Conservation (phyloP, 2,888 invertebrate species). For the Phasia obesa region DNA sequence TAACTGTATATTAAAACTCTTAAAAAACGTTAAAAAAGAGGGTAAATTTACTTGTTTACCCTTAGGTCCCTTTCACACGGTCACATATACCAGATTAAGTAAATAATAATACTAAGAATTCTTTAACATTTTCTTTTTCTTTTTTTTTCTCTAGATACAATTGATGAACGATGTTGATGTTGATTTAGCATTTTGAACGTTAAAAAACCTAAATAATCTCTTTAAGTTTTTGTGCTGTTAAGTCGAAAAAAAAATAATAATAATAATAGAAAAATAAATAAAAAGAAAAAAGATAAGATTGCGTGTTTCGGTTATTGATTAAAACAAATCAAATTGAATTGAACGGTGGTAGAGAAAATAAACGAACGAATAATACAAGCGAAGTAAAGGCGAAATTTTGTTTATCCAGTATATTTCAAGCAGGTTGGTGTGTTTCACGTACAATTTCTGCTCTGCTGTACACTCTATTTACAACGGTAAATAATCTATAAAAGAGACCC, state of each 20-base stretch:
- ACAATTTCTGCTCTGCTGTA: no score
- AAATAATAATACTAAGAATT: not conserved
- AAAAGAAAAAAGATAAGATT: constrained; percentile 23
- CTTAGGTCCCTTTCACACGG: no score
- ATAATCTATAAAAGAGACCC: constrained; percentile 16
- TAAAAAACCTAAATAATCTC: constrained; percentile 43
- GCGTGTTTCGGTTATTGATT: constrained; percentile 65
- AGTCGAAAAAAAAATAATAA: constrained; percentile 25
- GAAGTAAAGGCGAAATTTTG: constrained; percentile 8
- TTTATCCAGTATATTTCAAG: not conserved
- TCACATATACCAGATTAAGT: no score
- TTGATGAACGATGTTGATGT: constrained; percentile 68
- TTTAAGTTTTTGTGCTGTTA: constrained; percentile 53
- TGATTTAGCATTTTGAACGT: constrained; percentile 72
- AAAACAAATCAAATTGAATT: constrained; percentile 49
- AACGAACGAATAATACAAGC: not conserved
- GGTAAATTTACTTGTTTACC: no score
- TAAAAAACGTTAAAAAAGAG: no score
- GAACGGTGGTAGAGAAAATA: constrained; percentile 6
- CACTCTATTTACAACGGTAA: constrained; percentile 28
- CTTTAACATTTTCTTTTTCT: not conserved
- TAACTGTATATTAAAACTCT: no score
- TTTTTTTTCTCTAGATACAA: constrained; percentile 39
- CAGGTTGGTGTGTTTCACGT: not conserved
- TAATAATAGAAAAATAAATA: constrained; percentile 18